These are phyloP conservation scores for Charanyca ferruginea DNA, from an alignment of 2,888 invertebrate genomes.

Conservation along the genomic window DNA sequence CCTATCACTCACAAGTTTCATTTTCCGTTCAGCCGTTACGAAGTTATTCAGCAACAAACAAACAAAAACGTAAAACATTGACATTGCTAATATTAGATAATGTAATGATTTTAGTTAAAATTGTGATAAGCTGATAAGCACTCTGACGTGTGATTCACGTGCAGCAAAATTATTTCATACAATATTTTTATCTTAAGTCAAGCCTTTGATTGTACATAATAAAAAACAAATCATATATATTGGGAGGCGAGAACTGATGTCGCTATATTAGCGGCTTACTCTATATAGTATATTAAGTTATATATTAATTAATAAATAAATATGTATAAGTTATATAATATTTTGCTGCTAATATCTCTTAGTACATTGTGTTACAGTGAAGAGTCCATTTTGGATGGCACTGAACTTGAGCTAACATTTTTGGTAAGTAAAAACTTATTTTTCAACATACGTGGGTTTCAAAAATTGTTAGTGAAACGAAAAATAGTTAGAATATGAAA, in stretches of 20 bases:
- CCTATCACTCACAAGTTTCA: no score
- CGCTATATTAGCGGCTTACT: conserved; percentile 21
- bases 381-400: conserved; percentile 55
- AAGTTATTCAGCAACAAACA: conserved; percentile 5
- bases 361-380: conserved; percentile 32
- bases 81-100: neutral
- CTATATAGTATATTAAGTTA: conserved; percentile 2
- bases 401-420: conserved; percentile 67
- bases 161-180: neutral
- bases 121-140: conserved; percentile 17
- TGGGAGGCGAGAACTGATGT: neutral
- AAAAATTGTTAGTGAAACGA: no score
- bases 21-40: neutral
- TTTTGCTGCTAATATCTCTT: conserved; percentile 36
- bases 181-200: conserved; percentile 18
- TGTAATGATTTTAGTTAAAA: neutral
- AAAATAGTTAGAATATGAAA: no score
- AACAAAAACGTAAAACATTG: neutral
- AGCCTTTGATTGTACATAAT: conserved; percentile 16
- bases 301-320: conserved; percentile 1
- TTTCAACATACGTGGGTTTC: no score
- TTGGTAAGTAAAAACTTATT: conserved; percentile 64
- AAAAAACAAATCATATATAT: conserved; percentile 42
- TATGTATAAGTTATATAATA: conserved; percentile 25
- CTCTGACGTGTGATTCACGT: conserved; percentile 25